A percentile compares a stretch with the other conserved stretches of the same genome.
These are phyloP conservation scores for Rotaria sp. DNA, from an alignment of 2,888 invertebrate genomes.

Conservation along the genomic window DNA sequence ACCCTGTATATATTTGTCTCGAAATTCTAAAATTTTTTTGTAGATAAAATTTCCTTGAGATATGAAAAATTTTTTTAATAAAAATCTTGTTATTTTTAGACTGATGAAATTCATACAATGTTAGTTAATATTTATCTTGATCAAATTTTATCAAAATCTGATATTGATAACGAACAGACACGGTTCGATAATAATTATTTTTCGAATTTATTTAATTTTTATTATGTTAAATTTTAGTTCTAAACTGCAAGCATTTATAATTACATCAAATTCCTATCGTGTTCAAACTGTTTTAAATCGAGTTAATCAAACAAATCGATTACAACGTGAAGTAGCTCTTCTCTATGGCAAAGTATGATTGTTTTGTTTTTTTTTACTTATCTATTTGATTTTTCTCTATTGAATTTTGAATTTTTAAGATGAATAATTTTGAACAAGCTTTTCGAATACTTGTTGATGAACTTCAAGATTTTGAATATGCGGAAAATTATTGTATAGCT, in stretches of 20 bases:
- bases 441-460: slow-evolving; percentile 13
- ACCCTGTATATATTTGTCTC: too few species aligned
- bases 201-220: background rate
- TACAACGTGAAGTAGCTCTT: slow-evolving; percentile 9
- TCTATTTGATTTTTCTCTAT: background rate
- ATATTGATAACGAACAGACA: background rate
- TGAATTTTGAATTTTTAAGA: background rate
- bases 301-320: slow-evolving; percentile 5
- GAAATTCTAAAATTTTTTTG: too few species aligned
- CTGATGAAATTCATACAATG: background rate
- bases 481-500: background rate
- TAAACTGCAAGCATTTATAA: background rate
- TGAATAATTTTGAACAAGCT: slow-evolving; percentile 2
- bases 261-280: slow-evolving; percentile 12
- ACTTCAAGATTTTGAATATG: slow-evolving; percentile 4
- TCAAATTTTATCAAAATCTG: background rate
- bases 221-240: background rate
- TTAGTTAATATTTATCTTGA: slow-evolving; percentile 17
- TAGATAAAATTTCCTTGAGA: too few species aligned
- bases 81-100: background rate
- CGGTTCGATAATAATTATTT: background rate
- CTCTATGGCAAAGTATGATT: background rate
- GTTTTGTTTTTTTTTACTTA: background rate
- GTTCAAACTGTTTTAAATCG: background rate
- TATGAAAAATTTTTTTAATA: too few species aligned